Base-by-base conservation (phyloP, 2,113 vertebrate genomes). In the Triplophysa tibetana region DNA sequence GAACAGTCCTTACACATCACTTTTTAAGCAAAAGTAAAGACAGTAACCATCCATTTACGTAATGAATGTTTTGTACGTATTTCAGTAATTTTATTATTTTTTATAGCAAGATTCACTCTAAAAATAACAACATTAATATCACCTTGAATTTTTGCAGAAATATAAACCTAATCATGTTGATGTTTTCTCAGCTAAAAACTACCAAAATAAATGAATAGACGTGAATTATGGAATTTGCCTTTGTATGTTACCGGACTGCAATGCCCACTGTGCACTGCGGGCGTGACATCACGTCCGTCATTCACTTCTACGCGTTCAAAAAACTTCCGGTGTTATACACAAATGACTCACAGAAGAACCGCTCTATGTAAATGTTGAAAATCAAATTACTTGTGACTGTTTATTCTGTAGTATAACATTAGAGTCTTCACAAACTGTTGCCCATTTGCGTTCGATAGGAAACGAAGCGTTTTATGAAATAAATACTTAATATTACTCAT, bases 231-330 rank as follows among this genome's bases (percentile, higher is more conserved):
- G 33, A 38, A 38, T 38, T 38, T 38, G 33, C 7, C 33, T 38
- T 38, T 8, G 43, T 45, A 12, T 12, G n/a, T 24, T 17, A 2
- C 19, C 4, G 0, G n/a, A 81, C 82, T 64, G 45, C 62, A 77
- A 73, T 26, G 73, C 78, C 78, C 78, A 81, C 17, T 5, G 3
- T 29, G 2, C 67, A 84, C 56, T 54, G 19, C 52, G 63, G 45
- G 38, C 3, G 33, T 72, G 68, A 77, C 50, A 54, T 62, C 79
- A 77, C 69, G 8, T 84, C 79, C 79, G 75, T 10, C 72, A 61
- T 63, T 67, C 54, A 33, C 23, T 26, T 19, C 1, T 1, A 7
- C 13, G 9, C 9, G 8, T 60, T 61, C 14, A 7, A 61, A 38
- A 62, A 29, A 21, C 56, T 63, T 69, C 68, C 66, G 67, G 77